Base-by-base conservation (phyloP, 2,888 invertebrate species). In the Leptura quadrifasciata region DNA sequence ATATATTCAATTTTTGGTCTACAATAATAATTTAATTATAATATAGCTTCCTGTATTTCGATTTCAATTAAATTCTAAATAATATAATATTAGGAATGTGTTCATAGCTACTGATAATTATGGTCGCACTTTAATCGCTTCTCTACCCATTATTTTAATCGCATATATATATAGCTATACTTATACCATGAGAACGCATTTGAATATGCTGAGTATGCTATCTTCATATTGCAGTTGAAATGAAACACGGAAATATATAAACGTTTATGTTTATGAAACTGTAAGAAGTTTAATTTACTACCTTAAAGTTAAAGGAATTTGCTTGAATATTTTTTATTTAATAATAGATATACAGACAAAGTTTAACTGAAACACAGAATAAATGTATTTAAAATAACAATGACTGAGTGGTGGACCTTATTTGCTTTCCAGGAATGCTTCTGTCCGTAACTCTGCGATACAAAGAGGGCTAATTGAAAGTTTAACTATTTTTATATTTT, bases 61-160 rank as follows among this genome's bases (percentile, higher is more conserved):
- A 76, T 76, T 61, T 69, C 24, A 64, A 68, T 72, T 78, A 72
- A 78, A 74, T 72, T 69, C 65, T 71, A 74, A 78, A 78, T 76
- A 57, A 76, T 73, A 72, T 70, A 63, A 76, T 70, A 78, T 78
- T 76, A 78, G 64, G 72, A 74, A 75, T 67, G 67, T 78, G 72
- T 78, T 76, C 76, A 21, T 9, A 74, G 78, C 78, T 78, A 72
- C 78, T 61, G 78, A 75, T 78, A 78, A 78, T 78, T 52, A 76
- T 52, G 20, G 57, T 20, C 9, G 57, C 9, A 57, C 21, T 57
- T 6, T 57, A 18, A 57, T 21, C 57, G 20, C 54, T 8, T 63
- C 27, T 31, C 18, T 35, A 72, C 60, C 27, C 63, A 72, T 72
- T 63, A 72, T 72, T 72, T 70, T 72, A 72, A 72, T 72, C 52